These are phyloP conservation scores for Abramis brama DNA, from an alignment of 2,113 vertebrate species.

Conservation along the genomic window DNA sequence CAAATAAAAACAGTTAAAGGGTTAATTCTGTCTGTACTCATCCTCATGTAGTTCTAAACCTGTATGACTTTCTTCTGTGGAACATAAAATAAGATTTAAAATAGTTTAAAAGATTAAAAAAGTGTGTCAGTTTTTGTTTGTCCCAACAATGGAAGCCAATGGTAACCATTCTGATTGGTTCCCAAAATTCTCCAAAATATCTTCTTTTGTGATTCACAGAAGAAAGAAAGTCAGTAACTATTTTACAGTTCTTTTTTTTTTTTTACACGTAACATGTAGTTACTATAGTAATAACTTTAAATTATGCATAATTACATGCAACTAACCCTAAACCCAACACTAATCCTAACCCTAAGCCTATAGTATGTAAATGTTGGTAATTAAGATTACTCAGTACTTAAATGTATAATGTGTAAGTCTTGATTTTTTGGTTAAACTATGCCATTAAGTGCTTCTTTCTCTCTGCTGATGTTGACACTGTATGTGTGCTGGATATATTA, in stretches of 20 bases:
- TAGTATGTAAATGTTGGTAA: too few relatives aligned
- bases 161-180: neutral
- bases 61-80: neutral
- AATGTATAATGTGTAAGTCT: too few relatives aligned
- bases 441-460: neutral
- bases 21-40: neutral
- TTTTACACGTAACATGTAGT: too few relatives aligned
- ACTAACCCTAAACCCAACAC: too few relatives aligned
- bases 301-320: too few relatives aligned
- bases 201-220: neutral
- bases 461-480: neutral
- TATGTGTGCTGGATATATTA: neutral
- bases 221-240: neutral
- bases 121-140: neutral
- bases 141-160: neutral
- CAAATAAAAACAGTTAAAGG: constrained; percentile 1
- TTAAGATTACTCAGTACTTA: too few relatives aligned
- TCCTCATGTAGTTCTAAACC: neutral
- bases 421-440: neutral
- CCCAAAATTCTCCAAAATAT: neutral
- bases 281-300: too few relatives aligned
- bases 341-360: too few relatives aligned
- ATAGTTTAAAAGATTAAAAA: neutral
- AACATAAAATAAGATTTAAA: neutral
- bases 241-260: too few relatives aligned